phyloP scores from a whole-genome alignment of 1,140 invertebrate genomes.

The Lethocerus indicus region DNA sequence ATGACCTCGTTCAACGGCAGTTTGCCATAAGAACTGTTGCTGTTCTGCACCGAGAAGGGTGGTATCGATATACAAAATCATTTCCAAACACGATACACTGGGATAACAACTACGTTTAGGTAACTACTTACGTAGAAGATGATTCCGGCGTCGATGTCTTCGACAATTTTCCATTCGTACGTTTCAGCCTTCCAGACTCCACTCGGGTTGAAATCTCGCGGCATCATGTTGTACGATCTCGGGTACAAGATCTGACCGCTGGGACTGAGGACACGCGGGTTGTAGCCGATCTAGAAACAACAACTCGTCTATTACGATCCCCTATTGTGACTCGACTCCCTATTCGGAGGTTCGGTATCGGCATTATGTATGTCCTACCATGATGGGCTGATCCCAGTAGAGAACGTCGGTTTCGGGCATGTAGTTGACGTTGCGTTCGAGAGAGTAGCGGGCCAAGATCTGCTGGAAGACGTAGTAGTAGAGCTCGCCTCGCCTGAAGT shows the following conservation, averaged over 20 bases:
- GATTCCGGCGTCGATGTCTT: conserved; percentile 4
- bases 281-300: conserved; percentile 13
- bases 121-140: too few species aligned
- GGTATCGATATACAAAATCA: too few species aligned
- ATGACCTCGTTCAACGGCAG: too few species aligned
- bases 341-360: too few species aligned
- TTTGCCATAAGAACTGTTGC: too few species aligned
- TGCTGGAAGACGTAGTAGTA: conserved; percentile 41
- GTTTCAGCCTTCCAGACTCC: conserved; percentile 4
- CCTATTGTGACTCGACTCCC: too few species aligned
- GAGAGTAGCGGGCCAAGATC: conserved; percentile 41
- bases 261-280: conserved; percentile 9
- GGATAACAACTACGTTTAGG: too few species aligned
- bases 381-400: conserved; percentile 31
- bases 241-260: conserved; percentile 10
- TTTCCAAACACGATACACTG: too few species aligned
- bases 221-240: conserved; percentile 4
- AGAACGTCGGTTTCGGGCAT: conserved; percentile 37
- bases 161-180: conserved; percentile 10
- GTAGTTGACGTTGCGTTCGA: conserved; percentile 46
- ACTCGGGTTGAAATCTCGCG: background rate
- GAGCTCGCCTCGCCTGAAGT: conserved; percentile 37
- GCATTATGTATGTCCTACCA: too few species aligned
- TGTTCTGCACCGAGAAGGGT: too few species aligned
- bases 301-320: background rate